phyloP scores from a whole-genome alignment of 2,797 vertebrate genomes.

The Cynodonichthys magdalenae region DNA sequence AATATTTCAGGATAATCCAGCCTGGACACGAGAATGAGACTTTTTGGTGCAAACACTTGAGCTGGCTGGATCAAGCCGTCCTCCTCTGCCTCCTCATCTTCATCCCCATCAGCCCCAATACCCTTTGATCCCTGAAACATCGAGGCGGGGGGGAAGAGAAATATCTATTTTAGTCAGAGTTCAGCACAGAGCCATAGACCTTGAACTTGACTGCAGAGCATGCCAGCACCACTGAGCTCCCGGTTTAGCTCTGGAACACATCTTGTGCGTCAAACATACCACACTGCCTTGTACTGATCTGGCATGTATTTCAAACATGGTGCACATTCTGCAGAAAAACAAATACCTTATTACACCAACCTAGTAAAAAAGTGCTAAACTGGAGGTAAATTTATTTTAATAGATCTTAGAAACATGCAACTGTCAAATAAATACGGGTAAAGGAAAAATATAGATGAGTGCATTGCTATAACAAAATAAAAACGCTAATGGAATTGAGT shows the following conservation, averaged over 20 bases:
- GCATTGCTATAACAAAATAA: not conserved
- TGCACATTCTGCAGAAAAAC: slow-evolving; percentile 1
- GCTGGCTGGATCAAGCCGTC: slow-evolving; percentile 94
- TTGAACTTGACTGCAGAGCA: slow-evolving; percentile 14
- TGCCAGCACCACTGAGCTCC: slow-evolving; percentile 22
- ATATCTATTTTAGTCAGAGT: slow-evolving; percentile 37
- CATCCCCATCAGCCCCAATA: slow-evolving; percentile 85
- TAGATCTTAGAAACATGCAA: not conserved
- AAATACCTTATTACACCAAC: not conserved
- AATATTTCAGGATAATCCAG: slow-evolving; percentile 98
- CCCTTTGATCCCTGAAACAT: slow-evolving; percentile 89
- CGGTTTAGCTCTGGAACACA: slow-evolving; percentile 23
- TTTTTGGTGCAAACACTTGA: slow-evolving; percentile 98
- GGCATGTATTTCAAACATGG: slow-evolving; percentile 1
- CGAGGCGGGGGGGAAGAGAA: slow-evolving; percentile 41
- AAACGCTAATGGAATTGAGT: no score
- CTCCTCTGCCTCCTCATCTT: slow-evolving; percentile 84
- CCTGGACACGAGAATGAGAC: slow-evolving; percentile 96
- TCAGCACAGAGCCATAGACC: slow-evolving; percentile 38
- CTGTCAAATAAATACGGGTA: slow-evolving; percentile 3
- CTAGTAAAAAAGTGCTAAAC: not conserved
- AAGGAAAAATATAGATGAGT: not conserved
- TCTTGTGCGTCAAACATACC: slow-evolving; percentile 10
- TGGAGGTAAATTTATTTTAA: not conserved
- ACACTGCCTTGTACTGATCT: not conserved